A percentile compares a stretch with the other conserved stretches of the same genome.
phyloP scores from a whole-genome alignment of 2,797 vertebrate species.

The Yasuhikotakia modesta region DNA sequence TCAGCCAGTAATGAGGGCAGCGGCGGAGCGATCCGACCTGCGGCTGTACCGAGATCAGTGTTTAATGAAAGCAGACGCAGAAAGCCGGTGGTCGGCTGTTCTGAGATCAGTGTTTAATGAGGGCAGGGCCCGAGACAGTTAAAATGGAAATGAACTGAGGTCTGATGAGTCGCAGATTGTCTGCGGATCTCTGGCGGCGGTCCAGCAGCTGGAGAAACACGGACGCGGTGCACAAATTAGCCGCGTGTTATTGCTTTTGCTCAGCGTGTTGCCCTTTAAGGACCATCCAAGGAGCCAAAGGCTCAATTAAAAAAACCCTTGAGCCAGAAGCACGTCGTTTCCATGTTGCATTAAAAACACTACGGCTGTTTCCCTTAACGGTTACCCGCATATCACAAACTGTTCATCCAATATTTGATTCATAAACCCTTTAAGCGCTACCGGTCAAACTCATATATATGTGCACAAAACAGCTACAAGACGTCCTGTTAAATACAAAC shows the following conservation, averaged over 20 bases:
- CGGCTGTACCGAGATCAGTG: constrained; percentile 3
- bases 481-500: constrained; percentile 26
- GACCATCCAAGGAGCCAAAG: constrained; percentile 20
- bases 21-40: neutral
- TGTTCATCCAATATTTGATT: neutral
- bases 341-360: neutral
- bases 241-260: constrained; percentile 36
- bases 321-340: neutral
- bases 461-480: neutral
- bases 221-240: constrained; percentile 40
- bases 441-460: no score
- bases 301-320: constrained; percentile 11
- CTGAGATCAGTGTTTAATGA: constrained; percentile 41
- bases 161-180: constrained; percentile 24
- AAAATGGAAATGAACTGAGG: constrained; percentile 26
- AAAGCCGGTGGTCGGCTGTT: constrained; percentile 9
- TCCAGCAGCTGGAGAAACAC: constrained; percentile 46
- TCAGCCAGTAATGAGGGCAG: constrained; percentile 46
- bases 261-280: constrained; percentile 36
- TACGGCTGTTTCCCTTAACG: neutral
- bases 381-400: neutral
- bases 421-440: neutral
- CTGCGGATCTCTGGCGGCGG: constrained; percentile 45
- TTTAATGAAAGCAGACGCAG: neutral
- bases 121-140: neutral